These are phyloP conservation scores for Ceratothoa steindachneri DNA, from an alignment of 2,888 invertebrate genomes.

Conservation along the genomic window DNA sequence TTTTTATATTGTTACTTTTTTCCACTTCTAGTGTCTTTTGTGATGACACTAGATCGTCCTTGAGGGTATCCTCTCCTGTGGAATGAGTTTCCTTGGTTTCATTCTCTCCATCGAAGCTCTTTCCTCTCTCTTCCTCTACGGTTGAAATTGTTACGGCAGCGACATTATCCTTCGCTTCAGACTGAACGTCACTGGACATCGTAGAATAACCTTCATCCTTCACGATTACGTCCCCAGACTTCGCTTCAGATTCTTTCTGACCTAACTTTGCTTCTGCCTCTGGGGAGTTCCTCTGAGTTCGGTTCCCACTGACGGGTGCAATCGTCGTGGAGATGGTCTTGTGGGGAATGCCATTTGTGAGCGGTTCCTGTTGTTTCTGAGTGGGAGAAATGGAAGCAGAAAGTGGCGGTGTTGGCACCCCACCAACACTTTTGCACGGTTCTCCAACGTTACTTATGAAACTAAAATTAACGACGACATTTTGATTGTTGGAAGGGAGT, in stretches of 20 bases:
- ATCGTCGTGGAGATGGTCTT: not conserved
- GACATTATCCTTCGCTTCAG: constrained; percentile 57
- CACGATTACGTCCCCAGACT: constrained; percentile 67
- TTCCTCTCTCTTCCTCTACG: constrained; percentile 29
- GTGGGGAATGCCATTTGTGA: not conserved
- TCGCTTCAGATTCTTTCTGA: constrained; percentile 53
- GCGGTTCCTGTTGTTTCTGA: too few relatives aligned
- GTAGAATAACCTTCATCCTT: constrained; percentile 78
- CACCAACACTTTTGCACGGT: too few relatives aligned
- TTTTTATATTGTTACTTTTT: not conserved
- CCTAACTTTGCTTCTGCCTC: not conserved
- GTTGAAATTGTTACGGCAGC: constrained; percentile 28
- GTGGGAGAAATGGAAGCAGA: too few relatives aligned
- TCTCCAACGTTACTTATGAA: not conserved
- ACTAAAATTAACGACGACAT: not conserved
- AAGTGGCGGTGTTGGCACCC: not conserved
- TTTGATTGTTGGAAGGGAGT: not conserved
- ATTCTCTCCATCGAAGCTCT: not conserved
- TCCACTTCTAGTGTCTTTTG: not conserved
- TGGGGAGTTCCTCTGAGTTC: not conserved
- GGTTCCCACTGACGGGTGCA: not conserved
- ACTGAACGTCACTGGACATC: constrained; percentile 76
- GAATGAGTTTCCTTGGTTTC: not conserved
- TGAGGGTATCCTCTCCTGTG: not conserved
- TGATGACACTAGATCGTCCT: not conserved